Conservation (phyloP, 2,888 invertebrate species). For the Itoplectis maculator region DNA sequence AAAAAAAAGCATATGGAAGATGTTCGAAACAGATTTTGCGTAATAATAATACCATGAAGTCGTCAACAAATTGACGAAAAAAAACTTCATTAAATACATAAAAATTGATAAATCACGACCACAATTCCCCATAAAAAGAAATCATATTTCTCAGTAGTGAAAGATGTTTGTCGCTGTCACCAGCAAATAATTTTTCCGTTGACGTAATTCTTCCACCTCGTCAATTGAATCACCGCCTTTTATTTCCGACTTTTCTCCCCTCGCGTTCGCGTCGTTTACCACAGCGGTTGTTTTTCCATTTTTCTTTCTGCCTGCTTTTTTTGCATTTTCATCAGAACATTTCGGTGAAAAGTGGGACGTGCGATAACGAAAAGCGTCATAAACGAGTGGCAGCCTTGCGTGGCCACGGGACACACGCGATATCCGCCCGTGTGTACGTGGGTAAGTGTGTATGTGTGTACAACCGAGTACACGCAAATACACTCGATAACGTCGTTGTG, state of each 20-base stretch:
- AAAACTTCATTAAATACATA: background rate
- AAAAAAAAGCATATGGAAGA: too few species aligned
- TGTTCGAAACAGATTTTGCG: too few species aligned
- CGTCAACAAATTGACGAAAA: background rate
- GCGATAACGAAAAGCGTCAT: constrained; percentile 1
- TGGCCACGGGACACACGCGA: background rate
- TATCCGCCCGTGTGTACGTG: background rate
- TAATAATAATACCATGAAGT: too few species aligned
- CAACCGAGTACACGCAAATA: constrained; percentile 20
- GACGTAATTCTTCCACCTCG: background rate
- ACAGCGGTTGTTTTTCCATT: too few species aligned
- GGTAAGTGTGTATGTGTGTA: constrained; percentile 7
- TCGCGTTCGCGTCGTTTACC: background rate
- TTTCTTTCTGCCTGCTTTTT: background rate
- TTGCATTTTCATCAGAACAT: background rate
- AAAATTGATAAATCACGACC: too few species aligned
- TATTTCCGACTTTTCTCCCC: background rate
- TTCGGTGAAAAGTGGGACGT: constrained; percentile 6
- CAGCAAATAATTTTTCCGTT: background rate
- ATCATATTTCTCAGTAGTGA: too few species aligned
- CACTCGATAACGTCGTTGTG: constrained; percentile 40
- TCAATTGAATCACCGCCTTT: background rate
- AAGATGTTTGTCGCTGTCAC: background rate
- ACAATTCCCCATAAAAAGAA: too few species aligned
- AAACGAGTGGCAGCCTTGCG: background rate